These are phyloP conservation scores for Meta bourneti DNA, from an alignment of 2,888 invertebrate genomes.

Conservation along the genomic window DNA sequence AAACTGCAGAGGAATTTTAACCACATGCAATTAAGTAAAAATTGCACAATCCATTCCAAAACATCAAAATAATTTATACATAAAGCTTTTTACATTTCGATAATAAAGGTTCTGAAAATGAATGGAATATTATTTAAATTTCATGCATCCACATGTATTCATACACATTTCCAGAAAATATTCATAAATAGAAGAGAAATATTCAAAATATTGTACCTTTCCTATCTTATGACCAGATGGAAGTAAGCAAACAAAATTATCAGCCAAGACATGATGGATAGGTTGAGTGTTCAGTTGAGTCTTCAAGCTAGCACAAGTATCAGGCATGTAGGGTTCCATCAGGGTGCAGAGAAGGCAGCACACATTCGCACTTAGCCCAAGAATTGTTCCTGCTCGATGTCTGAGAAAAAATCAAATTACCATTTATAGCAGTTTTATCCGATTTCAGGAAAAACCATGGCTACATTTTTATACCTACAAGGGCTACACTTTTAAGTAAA, in stretches of 20 bases:
- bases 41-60: no score
- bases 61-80: no score
- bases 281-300: constrained; percentile 87
- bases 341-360: constrained; percentile 89
- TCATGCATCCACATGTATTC: no score
- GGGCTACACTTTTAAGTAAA: not conserved
- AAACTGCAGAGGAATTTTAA: no score
- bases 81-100: no score
- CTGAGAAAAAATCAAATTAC: constrained; percentile 78
- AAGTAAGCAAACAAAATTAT: constrained; percentile 83
- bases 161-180: no score
- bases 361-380: constrained; percentile 91
- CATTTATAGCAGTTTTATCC: not conserved
- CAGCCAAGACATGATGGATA: constrained; percentile 83
- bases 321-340: constrained; percentile 95
- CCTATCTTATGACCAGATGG: constrained; percentile 91
- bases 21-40: no score
- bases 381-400: constrained; percentile 89
- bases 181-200: no score
- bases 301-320: constrained; percentile 86
- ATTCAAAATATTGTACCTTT: constrained; percentile 81
- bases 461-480: not conserved
- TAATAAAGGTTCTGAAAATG: no score
- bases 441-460: not conserved
- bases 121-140: no score